Evolutionary conservation across 2,113 vertebrate species (phyloP).

Genomic region (Nibea coibor): DNA sequence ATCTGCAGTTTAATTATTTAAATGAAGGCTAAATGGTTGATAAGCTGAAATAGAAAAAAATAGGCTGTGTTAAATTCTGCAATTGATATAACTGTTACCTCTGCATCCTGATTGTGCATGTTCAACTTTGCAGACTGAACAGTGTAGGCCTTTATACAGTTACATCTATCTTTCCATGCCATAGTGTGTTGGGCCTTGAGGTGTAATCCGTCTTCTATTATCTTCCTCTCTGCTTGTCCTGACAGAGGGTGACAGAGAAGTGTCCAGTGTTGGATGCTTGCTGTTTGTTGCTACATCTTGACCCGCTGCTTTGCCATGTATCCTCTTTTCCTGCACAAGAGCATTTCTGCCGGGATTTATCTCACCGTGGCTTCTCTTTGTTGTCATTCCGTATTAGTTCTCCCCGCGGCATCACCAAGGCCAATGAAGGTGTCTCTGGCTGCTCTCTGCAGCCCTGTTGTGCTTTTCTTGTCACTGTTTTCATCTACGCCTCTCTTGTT

Average conservation of each 20-base stretch:
- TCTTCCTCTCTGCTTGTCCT: conserved; percentile 30
- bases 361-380: conserved; percentile 56
- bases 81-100: not conserved
- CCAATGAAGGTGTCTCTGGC: conserved; percentile 78
- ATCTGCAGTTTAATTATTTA: not conserved
- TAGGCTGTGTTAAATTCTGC: not conserved
- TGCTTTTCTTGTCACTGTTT: conserved; percentile 72
- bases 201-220: conserved; percentile 47
- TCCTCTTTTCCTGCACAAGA: conserved; percentile 49
- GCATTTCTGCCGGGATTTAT: conserved; percentile 54
- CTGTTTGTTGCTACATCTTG: conserved; percentile 45
- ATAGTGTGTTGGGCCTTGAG: conserved; percentile 55
- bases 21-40: not conserved
- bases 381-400: conserved; percentile 80
- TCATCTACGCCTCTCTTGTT: conserved; percentile 5
- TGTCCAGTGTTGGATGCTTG: conserved; percentile 50
- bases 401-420: conserved; percentile 79
- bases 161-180: conserved; percentile 28
- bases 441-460: conserved; percentile 76
- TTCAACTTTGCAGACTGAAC: conserved; percentile 3
- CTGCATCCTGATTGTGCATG: not conserved
- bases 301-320: conserved; percentile 49
- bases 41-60: not conserved
- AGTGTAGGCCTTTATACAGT: not conserved
- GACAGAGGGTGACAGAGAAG: conserved; percentile 53